A percentile compares a stretch with the other conserved stretches of the same genome.
These are phyloP conservation scores for Lysiphlebus fabarum DNA, from an alignment of 1,140 invertebrate genomes.

Conservation along the genomic window DNA sequence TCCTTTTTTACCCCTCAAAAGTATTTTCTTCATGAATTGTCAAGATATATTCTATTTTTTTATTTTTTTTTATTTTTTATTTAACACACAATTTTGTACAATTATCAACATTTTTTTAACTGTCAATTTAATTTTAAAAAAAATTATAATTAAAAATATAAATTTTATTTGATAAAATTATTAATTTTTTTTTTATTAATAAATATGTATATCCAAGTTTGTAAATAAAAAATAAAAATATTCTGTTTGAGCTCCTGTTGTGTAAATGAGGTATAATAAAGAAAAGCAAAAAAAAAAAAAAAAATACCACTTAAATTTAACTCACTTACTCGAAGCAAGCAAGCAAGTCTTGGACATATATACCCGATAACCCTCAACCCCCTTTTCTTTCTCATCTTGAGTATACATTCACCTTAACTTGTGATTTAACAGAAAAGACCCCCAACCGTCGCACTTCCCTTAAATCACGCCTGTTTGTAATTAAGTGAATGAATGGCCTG, in stretches of 20 bases:
- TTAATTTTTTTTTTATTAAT: too few species aligned
- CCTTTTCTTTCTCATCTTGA: neutral
- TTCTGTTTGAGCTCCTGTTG: constrained; percentile 38
- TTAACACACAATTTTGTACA: neutral
- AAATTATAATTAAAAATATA: too few species aligned
- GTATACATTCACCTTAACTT: neutral
- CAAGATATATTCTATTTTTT: neutral
- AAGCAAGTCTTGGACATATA: constrained; percentile 6
- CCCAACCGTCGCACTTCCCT: constrained; percentile 47
- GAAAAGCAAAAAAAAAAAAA: constrained; percentile 38
- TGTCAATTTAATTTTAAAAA: too few species aligned
- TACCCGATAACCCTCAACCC: neutral
- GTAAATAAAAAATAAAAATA: neutral
- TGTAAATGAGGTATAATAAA: constrained; percentile 53
- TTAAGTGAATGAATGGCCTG: constrained; percentile 58
- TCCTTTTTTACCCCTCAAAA: constrained; percentile 38
- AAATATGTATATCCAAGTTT: too few species aligned
- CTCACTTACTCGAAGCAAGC: too few species aligned
- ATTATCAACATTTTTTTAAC: too few species aligned
- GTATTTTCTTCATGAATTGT: constrained; percentile 23
- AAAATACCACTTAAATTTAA: too few species aligned
- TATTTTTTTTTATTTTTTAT: too few species aligned
- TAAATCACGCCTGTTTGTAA: constrained; percentile 58
- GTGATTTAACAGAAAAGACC: constrained; percentile 28
- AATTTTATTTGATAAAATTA: too few species aligned